Evolutionary conservation across 2,113 vertebrate species (phyloP), one percentile per base, ranked within the genome.

Genomic region (Ptilorrhoa leucosticta): DNA sequence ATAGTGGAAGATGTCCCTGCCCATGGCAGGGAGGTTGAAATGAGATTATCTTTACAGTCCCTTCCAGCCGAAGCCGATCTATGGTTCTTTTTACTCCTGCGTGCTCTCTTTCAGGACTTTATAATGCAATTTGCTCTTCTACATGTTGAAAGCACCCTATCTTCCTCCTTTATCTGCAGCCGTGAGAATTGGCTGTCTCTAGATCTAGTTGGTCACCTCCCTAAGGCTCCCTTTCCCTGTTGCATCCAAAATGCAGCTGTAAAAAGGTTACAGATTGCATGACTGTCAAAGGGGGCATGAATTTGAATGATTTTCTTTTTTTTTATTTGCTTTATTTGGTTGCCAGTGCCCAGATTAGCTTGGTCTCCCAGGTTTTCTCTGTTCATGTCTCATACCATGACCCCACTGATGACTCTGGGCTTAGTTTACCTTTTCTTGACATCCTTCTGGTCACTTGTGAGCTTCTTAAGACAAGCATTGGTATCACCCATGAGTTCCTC

Each of bases 61-160:
- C 20, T 60, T 60, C 17, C 30, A 47, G 9, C 11, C 2, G 1
- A 65, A 58, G 15, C 8, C 2, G 17, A 8, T 31, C 21, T 35
- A 2, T 40, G 8, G 6, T 40, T 69, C 28, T 47, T 26, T 54
- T 50, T 82, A 44, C 10, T 27, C 13, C 14, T 20, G 11, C 33
- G 9, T 23, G 1, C 24, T 76, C 45, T 45, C 27, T 20, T 47
- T 82, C 37, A 18, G 24, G 57, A 83, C 56, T 79, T 83, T 54
- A 35, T 69, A 78, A 35, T n/a, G 15, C 12, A 44, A 3, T 90
- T 53, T 91, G 18, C 19, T 42, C 11, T 87, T 64, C 28, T 45
- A 2, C 0, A 0, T 37, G 13, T 61, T 87, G 11, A 14, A 79
- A 79, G 11, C 11, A 1, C 13, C 3, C 0, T 35, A 4, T 50